Evolutionary conservation across 2,888 invertebrate genomes (phyloP), one percentile per base, ranked within the genome.

Genomic region (Lasioglossum calceatum): DNA sequence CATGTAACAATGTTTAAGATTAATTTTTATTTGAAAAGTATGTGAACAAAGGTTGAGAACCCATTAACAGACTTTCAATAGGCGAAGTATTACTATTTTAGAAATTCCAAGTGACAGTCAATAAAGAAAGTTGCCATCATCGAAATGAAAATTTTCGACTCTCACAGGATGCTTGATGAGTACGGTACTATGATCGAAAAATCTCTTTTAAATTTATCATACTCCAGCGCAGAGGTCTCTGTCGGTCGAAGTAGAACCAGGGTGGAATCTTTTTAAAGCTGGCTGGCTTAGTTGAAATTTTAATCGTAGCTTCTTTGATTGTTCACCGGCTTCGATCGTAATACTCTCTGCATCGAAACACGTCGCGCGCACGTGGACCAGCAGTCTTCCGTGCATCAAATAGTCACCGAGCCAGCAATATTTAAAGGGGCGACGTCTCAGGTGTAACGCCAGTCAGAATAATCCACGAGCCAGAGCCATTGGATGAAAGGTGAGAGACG

Each of bases 391-490:
- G 32, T 36, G 76, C 86, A 94, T 94, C 80, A 93, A 95, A 94
- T 93, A 94, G 93, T 93, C 90, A 94, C 91, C 78, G 27, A 7
- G 79, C 67, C 76, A 86, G 92, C 90, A 94, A 93, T 94, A 94
- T 95, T 95, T 93, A 94, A 94, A 93, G 89, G 77, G 86, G 84
- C 85, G 74, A 86, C 86, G 92, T 93, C 94, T 92, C 94, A 81
- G 83, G 93, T 88, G 94, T 88, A 92, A 93, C 93, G 93, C 94
- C 94, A 93, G 91, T 93, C 92, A 92, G 93, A 94, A 95, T 94
- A 95, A 93, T 93, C 92, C 89, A 92, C 54, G 83, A 86, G 77
- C 77, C 23, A 14, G 76, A 72, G 42, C 32, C 58, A 39, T 47
- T 19, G 27, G 44, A 27, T 14, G 79, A 47, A 79, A 80, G 79